Evolutionary conservation across 2,888 invertebrate species (phyloP).

Genomic region (Eupithecia abbreviata): DNA sequence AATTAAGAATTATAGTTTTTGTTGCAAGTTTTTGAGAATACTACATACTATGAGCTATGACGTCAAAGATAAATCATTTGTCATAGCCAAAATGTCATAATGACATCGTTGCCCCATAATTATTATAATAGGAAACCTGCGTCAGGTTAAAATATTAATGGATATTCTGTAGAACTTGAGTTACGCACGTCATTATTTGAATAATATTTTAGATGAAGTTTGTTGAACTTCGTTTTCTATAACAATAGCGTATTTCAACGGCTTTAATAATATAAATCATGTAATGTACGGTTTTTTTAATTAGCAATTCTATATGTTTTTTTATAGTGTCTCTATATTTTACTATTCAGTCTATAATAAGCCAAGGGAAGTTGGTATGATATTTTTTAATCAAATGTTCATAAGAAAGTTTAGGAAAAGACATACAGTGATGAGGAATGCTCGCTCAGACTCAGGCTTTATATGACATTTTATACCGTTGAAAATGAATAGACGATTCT

Average conservation of each 20-base stretch:
- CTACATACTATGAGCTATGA: conserved; percentile 4
- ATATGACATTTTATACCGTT: conserved; percentile 12
- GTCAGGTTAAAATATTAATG: neutral
- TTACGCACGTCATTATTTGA: neutral
- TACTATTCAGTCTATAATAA: neutral
- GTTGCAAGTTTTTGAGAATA: neutral
- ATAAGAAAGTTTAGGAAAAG: conserved; percentile 40
- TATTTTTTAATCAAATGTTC: neutral
- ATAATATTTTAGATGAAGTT: neutral
- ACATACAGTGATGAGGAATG: conserved; percentile 26
- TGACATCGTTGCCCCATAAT: conserved; percentile 14
- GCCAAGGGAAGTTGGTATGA: neutral
- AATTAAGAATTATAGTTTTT: neutral
- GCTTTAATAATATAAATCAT: neutral
- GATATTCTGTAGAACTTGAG: neutral
- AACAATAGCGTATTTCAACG: neutral
- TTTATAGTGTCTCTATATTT: neutral
- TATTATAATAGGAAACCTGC: neutral
- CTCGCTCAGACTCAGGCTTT: conserved; percentile 4
- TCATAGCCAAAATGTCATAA: conserved; percentile 1
- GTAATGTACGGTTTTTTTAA: neutral
- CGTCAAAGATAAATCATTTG: conserved; percentile 10
- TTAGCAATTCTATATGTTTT: neutral
- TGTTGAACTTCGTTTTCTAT: neutral
- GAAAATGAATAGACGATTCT: conserved; percentile 19